Evolutionary conservation across 2,888 invertebrate species (phyloP), one percentile per base, ranked within the genome.

Genomic region (Andrena dorsata): DNA sequence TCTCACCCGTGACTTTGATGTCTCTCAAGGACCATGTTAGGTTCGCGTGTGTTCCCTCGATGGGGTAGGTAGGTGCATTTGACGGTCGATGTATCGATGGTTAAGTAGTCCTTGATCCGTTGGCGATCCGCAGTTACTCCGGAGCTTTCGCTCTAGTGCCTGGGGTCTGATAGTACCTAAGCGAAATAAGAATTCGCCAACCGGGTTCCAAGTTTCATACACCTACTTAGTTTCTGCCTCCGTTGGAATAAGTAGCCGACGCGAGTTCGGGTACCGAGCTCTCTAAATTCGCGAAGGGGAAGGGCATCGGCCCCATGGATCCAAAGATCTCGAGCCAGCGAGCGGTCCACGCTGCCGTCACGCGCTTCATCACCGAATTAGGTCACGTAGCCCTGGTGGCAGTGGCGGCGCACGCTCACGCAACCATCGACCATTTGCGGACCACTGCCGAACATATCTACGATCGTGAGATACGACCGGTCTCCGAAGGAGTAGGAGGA

Each of bases 401-500:
- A 76, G 68, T 68, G 78, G 49, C 75, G 78, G 82, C 77, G 78
- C 70, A 74, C 65, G 76, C 79, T 75, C 76, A 74, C 85, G 81
- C 77, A 72, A 78, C 71, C 75, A 81, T 76, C 82, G 51, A 83
- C 75, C 85, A 81, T 86, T 81, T 77, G 86, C 81, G 64, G 84
- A 75, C 89, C 77, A 73, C 80, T 68, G 53, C 65, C 77, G 61
- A 80, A 76, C 82, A 78, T 90, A 90, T 90, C 87, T 90, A 81
- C 86, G 90, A 91, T 92, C 91, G 90, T 92, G 91, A 91, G 91
- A 91, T 90, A 91, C 88, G 85, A 76, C 75, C 83, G 80, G 83
- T 85, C 82, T 87, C 87, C 88, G 76, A 85, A 84, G 85, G 80
- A 76, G 88, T 71, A 82, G 85, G 82, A 85, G 83, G 88, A 80